Evolutionary conservation across 2,888 invertebrate species (phyloP).

Genomic region (Synergus umbraculus): DNA sequence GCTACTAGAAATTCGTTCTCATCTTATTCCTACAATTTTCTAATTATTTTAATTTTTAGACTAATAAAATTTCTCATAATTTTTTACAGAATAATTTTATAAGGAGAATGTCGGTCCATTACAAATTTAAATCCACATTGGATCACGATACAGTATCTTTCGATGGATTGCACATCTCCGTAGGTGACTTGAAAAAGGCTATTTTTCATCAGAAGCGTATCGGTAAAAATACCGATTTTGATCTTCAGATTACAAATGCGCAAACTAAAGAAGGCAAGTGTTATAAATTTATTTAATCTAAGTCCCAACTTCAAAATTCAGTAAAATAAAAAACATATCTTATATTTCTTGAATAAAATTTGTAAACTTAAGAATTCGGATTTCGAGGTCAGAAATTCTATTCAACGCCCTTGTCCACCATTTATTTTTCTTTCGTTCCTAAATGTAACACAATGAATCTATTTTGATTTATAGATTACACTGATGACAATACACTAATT

Average conservation of each 20-base stretch:
- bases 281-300: no score
- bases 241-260: conserved; percentile 97
- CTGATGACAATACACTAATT: conserved; percentile 92
- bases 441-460: not conserved
- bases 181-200: conserved; percentile 95
- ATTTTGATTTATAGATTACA: conserved; percentile 86
- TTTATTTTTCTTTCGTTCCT: not conserved
- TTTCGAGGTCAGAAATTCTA: no score
- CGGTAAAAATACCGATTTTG: conserved; percentile 95
- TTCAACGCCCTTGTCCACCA: no score
- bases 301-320: no score
- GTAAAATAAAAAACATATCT: no score
- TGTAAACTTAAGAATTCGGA: no score
- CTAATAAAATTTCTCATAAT: conserved; percentile 28
- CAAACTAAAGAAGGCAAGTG: conserved; percentile 95
- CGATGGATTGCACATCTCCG: conserved; percentile 97
- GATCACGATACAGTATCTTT: conserved; percentile 98
- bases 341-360: no score
- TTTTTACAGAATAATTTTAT: conserved; percentile 61
- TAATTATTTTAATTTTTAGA: not conserved
- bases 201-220: conserved; percentile 97
- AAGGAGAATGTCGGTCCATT: conserved; percentile 93
- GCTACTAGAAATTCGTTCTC: not conserved
- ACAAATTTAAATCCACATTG: conserved; percentile 98
- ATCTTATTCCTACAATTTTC: not conserved